Conservation (phyloP, 37 sponge, comb jelly and placozoan genomes). For the Crambe crambe region DNA sequence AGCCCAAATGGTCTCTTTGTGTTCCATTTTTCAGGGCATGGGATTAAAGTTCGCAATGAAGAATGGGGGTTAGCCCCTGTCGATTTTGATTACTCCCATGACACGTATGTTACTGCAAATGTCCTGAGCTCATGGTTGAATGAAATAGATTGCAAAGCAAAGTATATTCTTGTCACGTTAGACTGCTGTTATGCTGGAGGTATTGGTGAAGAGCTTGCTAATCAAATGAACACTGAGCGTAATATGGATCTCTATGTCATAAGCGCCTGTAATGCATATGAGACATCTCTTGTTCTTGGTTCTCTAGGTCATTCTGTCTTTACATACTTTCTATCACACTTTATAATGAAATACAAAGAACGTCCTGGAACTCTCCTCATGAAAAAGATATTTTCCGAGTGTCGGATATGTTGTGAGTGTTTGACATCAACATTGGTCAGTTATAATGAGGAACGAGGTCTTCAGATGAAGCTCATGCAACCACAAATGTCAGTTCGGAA, state of each 20-base stretch:
- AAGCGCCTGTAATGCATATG: conserved; percentile 48
- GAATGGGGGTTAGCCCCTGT: conserved; percentile 63
- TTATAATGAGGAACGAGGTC: background rate
- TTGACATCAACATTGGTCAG: conserved; percentile 38
- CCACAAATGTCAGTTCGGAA: conserved; percentile 1
- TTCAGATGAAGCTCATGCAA: conserved; percentile 3
- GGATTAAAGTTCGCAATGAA: conserved; percentile 30
- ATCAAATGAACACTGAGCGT: background rate
- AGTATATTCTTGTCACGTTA: conserved; percentile 51
- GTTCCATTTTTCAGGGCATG: conserved; percentile 76
- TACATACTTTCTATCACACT: conserved; percentile 36
- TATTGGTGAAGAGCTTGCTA: conserved; percentile 27
- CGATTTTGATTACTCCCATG: conserved; percentile 40
- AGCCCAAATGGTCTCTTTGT: conserved; percentile 53
- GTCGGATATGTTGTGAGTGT: conserved; percentile 25
- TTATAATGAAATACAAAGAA: background rate
- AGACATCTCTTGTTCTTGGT: conserved; percentile 25
- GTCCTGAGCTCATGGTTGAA: conserved; percentile 36
- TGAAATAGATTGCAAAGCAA: conserved; percentile 49
- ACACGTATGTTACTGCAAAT: conserved; percentile 32
- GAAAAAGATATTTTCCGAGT: conserved; percentile 16
- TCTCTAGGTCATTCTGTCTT: conserved; percentile 52
- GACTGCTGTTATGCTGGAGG: conserved; percentile 74
- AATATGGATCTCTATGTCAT: conserved; percentile 49
- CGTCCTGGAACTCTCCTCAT: conserved; percentile 11